Evolutionary conservation across 2,113 vertebrate species (phyloP), one percentile per base, ranked within the genome.

Genomic region (Pterocles orientalis): DNA sequence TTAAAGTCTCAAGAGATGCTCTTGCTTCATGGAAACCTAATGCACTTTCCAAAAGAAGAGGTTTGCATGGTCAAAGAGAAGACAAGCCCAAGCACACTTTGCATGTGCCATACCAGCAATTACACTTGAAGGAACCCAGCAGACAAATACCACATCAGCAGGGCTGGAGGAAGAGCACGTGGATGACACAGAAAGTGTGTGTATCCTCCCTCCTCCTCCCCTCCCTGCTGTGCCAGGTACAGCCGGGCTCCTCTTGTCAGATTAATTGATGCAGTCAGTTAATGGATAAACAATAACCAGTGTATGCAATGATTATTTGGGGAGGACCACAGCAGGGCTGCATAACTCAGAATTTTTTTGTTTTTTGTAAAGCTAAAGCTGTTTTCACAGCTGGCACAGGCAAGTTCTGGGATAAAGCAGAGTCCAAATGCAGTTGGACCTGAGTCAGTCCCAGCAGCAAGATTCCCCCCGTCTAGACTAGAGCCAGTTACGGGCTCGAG

Each of bases 261-360:
- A 82, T 79, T 73, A 84, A 92, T 15, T 72, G 80, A 86, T 2
- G 7, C 73, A 78, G 48, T 13, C 24, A 6, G 92, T 94, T 95
- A 97, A 97, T 94, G 95, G 84, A 68, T 97, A 91, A 97, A 95
- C 95, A 93, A 96, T 97, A 97, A 95, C 90, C 62, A 89, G 54
- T 51, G 72, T 61, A 36, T 23, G 31, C 45, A 60, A 48, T 1
- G 14, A 80, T 60, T 93, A 92, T 43, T 79, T 88, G 64, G 72
- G 70, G 33, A 58, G 39, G 39, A 81, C 15, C n/a, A 7, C 88
- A 88, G 65, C 48, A 76, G 18, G 33, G n/a, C 88, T 92, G 56
- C 69, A 24, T n/a, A 92, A 75, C 86, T 84, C 68, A 5, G 15
- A 39, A 34, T 3, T 20, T 41, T 39, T 39, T 16, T 9, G 9